Conservation (phyloP, 2,888 invertebrate genomes). For the Tetanocera ferruginea region DNA sequence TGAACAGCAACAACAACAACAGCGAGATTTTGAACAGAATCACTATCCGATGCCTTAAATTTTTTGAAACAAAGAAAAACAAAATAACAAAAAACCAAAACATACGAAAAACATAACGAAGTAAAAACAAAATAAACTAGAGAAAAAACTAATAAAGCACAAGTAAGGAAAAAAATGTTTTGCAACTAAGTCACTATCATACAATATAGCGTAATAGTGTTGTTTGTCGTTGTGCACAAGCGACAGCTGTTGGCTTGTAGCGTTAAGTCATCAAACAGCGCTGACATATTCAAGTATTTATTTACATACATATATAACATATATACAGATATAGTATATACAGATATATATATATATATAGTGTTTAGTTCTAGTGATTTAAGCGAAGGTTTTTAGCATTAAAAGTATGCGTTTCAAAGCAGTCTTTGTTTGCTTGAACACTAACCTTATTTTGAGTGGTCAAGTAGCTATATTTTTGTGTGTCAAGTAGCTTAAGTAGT, state of each 20-base stretch:
- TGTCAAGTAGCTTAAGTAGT: too few species aligned
- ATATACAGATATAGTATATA: constrained; percentile 45
- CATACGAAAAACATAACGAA: background rate
- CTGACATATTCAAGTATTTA: constrained; percentile 24
- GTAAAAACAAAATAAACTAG: constrained; percentile 22
- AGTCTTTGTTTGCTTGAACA: too few species aligned
- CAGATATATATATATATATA: constrained; percentile 40
- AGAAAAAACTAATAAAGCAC: constrained; percentile 30
- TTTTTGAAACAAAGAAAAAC: constrained; percentile 36
- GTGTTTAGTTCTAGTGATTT: too few species aligned
- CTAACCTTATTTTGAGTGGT: too few species aligned
- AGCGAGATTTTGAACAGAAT: constrained; percentile 68
- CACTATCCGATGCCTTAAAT: constrained; percentile 69
- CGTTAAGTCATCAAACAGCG: background rate
- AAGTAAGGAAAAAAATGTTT: background rate
- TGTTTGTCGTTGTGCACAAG: background rate
- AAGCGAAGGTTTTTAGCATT: too few species aligned
- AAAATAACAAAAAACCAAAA: constrained; percentile 25
- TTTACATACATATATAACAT: constrained; percentile 39
- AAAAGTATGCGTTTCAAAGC: too few species aligned
- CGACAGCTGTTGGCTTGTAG: background rate
- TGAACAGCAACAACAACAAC: constrained; percentile 55
- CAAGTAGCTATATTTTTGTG: too few species aligned
- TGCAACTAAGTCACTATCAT: background rate
- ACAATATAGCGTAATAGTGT: background rate